These are phyloP conservation scores for Lerema accius DNA, from an alignment of 1,140 invertebrate genomes.

Conservation along the genomic window DNA sequence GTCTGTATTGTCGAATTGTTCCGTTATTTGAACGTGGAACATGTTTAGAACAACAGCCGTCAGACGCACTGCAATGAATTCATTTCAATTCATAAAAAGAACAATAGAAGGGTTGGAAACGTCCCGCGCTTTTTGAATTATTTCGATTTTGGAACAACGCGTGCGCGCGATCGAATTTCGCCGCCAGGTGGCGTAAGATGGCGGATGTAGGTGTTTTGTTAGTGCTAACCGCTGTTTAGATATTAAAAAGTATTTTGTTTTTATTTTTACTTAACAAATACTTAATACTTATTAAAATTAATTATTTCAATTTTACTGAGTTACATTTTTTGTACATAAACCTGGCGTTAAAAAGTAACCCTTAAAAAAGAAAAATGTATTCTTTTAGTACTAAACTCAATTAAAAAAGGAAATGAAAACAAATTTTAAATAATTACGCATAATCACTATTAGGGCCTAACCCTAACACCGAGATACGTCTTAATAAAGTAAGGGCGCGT, in stretches of 20 bases:
- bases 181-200: constrained; percentile 44
- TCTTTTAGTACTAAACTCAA: too few relatives aligned
- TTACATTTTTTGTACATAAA: too few relatives aligned
- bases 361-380: too few relatives aligned
- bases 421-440: constrained; percentile 9
- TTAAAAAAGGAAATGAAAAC: too few relatives aligned
- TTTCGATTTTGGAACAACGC: constrained; percentile 47
- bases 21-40: constrained; percentile 32
- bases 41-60: constrained; percentile 35
- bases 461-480: constrained; percentile 11
- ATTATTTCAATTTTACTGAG: too few relatives aligned
- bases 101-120: constrained; percentile 44
- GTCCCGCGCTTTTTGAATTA: constrained; percentile 45
- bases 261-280: too few relatives aligned
- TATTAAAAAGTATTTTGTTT: constrained; percentile 8
- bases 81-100: constrained; percentile 48
- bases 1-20: constrained; percentile 22
- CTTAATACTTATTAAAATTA: too few relatives aligned
- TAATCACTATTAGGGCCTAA: neutral
- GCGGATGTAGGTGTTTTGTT: constrained; percentile 35
- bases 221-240: constrained; percentile 24
- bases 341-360: too few relatives aligned
- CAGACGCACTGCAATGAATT: constrained; percentile 38
- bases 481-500: constrained; percentile 29
- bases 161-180: constrained; percentile 49